A percentile compares a stretch with the other conserved stretches of the same genome.
phyloP scores from a whole-genome alignment of 2,113 vertebrate species.

The Aleadryas rufinucha region DNA sequence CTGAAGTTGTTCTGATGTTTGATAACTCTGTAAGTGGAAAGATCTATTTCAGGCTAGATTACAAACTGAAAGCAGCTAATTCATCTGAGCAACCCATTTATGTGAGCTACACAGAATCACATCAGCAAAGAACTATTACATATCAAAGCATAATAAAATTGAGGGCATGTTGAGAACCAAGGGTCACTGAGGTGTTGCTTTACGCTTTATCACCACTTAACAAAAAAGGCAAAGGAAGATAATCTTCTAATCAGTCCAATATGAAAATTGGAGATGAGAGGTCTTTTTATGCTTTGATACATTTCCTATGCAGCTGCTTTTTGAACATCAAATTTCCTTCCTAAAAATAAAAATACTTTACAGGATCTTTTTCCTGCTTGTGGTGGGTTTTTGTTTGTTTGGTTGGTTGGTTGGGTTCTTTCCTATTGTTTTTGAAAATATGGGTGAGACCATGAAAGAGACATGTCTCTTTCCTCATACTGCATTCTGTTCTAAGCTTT shows the following conservation, averaged over 20 bases:
- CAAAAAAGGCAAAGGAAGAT: background rate
- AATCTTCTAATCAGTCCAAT: background rate
- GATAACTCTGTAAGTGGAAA: background rate
- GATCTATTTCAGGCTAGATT: background rate
- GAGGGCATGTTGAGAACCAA: background rate
- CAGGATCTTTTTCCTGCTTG: background rate
- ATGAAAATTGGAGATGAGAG: background rate
- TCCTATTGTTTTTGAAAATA: background rate
- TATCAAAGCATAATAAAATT: slow-evolving; percentile 3
- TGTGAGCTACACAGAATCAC: background rate
- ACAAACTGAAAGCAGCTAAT: background rate
- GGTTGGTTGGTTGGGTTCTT: too few species aligned
- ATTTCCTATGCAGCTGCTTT: background rate
- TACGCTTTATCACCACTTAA: background rate
- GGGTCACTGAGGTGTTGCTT: background rate
- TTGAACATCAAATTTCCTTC: background rate
- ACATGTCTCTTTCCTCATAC: background rate
- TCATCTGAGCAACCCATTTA: background rate
- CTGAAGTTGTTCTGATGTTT: background rate
- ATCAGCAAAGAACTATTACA: background rate
- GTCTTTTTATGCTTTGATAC: background rate
- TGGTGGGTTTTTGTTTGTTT: background rate
- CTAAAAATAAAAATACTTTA: background rate
- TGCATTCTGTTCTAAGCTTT: background rate
- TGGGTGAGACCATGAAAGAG: background rate